Percentiles rank a stretch among this genome's conserved stretches.
These are phyloP conservation scores for Mesocentrotus franciscanus DNA, from an alignment of 53 echinoderm and acorn worm genomes.

Conservation along the genomic window DNA sequence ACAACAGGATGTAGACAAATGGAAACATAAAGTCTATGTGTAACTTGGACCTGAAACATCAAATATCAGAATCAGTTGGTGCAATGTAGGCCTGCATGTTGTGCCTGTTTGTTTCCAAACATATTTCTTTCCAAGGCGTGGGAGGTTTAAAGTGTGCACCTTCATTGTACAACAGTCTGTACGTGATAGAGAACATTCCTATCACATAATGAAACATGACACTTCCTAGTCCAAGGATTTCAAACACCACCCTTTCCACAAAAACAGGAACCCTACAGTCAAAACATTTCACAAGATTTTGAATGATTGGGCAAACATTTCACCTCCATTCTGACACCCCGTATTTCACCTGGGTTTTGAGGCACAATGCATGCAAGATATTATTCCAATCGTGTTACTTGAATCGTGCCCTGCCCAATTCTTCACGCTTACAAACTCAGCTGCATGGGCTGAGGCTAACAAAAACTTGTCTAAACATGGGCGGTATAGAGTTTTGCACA, in stretches of 20 bases:
- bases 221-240: constrained; percentile 46
- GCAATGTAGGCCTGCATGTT: background rate
- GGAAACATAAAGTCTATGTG: background rate
- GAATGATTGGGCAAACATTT: constrained; percentile 44
- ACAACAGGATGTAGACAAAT: background rate
- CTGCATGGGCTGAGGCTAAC: constrained; percentile 43
- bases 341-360: constrained; percentile 14
- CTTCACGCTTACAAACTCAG: constrained; percentile 17
- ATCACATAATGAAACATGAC: constrained; percentile 34
- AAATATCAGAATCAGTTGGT: background rate
- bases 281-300: constrained; percentile 49
- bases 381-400: constrained; percentile 32
- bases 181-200: constrained; percentile 8
- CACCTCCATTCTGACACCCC: constrained; percentile 24
- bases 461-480: constrained; percentile 67
- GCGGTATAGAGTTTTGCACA: constrained; percentile 49
- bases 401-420: background rate
- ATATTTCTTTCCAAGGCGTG: background rate
- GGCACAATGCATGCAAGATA: constrained; percentile 38
- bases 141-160: background rate
- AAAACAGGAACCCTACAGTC: constrained; percentile 46
- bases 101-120: background rate
- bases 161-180: background rate
- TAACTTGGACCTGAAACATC: background rate
- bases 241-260: background rate